Evolutionary conservation across 2,888 invertebrate genomes (phyloP), one percentile per base, ranked within the genome.

Genomic region (Oscheius sp.): DNA sequence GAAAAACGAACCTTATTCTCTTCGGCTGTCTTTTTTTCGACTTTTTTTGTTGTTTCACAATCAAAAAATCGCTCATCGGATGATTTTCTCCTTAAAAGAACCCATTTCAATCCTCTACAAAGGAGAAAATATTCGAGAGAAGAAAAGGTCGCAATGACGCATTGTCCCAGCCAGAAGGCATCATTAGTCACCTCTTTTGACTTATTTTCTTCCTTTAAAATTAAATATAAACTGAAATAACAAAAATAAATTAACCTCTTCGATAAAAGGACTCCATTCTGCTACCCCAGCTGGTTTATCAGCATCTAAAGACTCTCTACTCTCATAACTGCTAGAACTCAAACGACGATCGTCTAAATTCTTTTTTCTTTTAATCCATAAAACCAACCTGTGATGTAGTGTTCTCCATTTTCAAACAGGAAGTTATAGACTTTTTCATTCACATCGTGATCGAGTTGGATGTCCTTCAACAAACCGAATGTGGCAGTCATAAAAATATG

Each of bases 231-330:
- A n/a, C n/a, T n/a, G n/a, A 39, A 25, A 39, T 5, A 4, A 25
- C 2, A 17, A 1, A 17, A 17, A 15, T 25, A 29, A 10, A 10
- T 12, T 20, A 25, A 45, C 48, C 20, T 64, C 34, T 48, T 27
- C 34, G 4, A 46, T 10, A 37, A 50, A 50, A 3, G 64, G 64
- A 15, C 17, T 29, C 68, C 68, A 68, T 33, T 68, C 68, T 12
- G 23, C 61, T 3, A 50, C 68, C 8, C 58, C 58, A 3, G 68
- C 68, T 20, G 58, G 58, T 68, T 50, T 61, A 31, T 68, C 68
- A 20, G 58, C 61, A 61, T 68, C 68, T 5, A 61, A n/a, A 15
- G 55, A 65, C 27, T 34, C 37, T 27, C 29, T 61, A 61, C 61
- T 61, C 29, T 61, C 61, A 27, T 42, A 29, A 29, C 61, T 61